These are phyloP conservation scores for Schizotus pectinicornis DNA, from an alignment of 2,888 invertebrate species.

Conservation along the genomic window DNA sequence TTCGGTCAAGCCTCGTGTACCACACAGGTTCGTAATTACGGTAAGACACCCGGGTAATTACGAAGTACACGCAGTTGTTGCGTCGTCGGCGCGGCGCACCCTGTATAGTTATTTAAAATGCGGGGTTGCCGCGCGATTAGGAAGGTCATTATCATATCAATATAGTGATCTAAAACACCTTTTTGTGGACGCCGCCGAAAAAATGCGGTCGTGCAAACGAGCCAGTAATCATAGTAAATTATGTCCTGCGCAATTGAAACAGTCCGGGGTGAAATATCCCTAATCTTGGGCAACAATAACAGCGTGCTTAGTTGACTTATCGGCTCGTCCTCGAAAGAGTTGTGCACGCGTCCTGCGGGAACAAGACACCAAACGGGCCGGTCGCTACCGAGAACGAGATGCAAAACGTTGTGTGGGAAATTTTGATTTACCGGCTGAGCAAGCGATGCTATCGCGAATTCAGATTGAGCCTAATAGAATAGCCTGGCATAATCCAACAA, in stretches of 20 bases:
- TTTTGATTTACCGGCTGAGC: conserved; percentile 40
- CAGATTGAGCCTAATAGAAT: conserved; percentile 54
- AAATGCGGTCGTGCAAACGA: conserved; percentile 24
- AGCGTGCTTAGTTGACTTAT: conserved; percentile 24
- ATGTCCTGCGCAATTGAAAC: conserved; percentile 28
- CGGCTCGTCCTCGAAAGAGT: conserved; percentile 9
- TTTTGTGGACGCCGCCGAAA: neutral
- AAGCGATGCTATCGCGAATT: conserved; percentile 52
- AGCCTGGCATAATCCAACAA: conserved; percentile 40
- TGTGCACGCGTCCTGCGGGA: neutral
- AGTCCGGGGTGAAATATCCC: conserved; percentile 33
- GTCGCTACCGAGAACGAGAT: conserved; percentile 33
- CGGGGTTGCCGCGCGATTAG: no score
- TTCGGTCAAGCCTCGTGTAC: no score
- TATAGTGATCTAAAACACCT: neutral
- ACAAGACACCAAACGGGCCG: neutral
- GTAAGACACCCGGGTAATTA: no score
- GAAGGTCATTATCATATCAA: no score
- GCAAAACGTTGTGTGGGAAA: conserved; percentile 36
- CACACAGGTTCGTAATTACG: no score
- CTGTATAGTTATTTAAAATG: no score
- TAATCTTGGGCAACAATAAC: conserved; percentile 31
- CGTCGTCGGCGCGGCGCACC: no score
- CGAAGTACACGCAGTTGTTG: no score
- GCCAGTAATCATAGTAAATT: conserved; percentile 28